These are phyloP conservation scores for Microplitis deprimator DNA, from an alignment of 2,888 invertebrate genomes.

Conservation along the genomic window DNA sequence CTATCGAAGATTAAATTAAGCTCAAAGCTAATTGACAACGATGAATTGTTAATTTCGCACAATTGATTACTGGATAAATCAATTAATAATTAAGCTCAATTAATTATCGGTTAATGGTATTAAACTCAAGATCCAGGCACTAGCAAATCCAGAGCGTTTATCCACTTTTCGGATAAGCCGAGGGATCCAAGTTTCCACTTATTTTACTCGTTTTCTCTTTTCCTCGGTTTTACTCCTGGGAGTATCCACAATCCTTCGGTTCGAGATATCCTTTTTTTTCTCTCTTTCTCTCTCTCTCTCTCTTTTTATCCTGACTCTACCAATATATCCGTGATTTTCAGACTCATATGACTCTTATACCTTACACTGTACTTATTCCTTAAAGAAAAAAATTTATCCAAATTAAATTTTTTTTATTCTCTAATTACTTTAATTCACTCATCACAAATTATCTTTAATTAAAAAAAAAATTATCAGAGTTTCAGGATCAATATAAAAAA, in stretches of 20 bases:
- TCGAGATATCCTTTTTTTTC: background rate
- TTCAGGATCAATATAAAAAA: too few relatives aligned
- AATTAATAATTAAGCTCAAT: constrained; percentile 43
- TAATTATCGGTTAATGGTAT: constrained; percentile 53
- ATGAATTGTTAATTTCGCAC: constrained; percentile 45
- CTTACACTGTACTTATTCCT: background rate
- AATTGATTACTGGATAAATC: constrained; percentile 24
- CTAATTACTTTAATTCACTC: too few relatives aligned
- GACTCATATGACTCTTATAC: background rate
- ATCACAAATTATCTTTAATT: too few relatives aligned
- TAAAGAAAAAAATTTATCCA: too few relatives aligned
- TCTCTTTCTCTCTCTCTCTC: constrained; percentile 38
- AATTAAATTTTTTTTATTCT: too few relatives aligned
- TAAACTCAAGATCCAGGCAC: constrained; percentile 46
- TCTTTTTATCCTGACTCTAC: constrained; percentile 66
- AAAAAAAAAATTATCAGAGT: too few relatives aligned
- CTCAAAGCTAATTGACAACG: constrained; percentile 41
- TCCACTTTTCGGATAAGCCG: constrained; percentile 44
- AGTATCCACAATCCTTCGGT: constrained; percentile 27
- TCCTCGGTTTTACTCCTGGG: constrained; percentile 70
- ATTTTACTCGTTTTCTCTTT: constrained; percentile 19
- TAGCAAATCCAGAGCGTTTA: constrained; percentile 16
- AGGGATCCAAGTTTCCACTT: constrained; percentile 36
- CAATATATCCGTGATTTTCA: constrained; percentile 15
- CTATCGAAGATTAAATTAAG: constrained; percentile 6